phyloP scores from a whole-genome alignment of 2,888 invertebrate genomes.

The Ophonus ardosiacus region DNA sequence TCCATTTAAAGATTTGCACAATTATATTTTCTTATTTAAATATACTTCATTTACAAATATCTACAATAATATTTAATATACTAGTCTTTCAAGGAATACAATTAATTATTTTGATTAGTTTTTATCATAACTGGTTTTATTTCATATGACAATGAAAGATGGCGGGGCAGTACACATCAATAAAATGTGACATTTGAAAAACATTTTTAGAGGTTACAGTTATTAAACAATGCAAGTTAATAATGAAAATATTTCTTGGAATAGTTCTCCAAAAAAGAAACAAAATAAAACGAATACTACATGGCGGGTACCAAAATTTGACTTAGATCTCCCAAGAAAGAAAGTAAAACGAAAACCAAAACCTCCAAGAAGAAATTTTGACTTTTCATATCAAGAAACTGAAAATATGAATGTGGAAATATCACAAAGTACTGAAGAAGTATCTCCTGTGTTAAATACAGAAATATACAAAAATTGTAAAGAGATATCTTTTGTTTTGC shows the following conservation, averaged over 20 bases:
- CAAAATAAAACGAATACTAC: neutral
- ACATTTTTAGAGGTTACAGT: slow-evolving; percentile 5
- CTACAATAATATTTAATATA: neutral
- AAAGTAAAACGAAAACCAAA: slow-evolving; percentile 1
- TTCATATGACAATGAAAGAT: neutral
- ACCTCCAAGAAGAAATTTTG: slow-evolving; percentile 17
- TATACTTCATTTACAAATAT: neutral
- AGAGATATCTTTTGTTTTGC: slow-evolving; percentile 24
- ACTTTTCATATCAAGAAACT: neutral
- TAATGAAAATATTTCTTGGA: slow-evolving; percentile 42
- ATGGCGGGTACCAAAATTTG: slow-evolving; percentile 9
- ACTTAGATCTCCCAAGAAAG: neutral
- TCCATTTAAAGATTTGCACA: neutral
- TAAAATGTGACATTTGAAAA: neutral
- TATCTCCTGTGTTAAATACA: slow-evolving; percentile 27
- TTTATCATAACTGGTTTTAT: neutral
- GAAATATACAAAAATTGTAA: neutral
- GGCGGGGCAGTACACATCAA: neutral
- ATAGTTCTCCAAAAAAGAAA: slow-evolving; percentile 15
- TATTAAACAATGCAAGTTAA: slow-evolving; percentile 2
- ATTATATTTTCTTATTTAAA: neutral
- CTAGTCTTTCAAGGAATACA: neutral
- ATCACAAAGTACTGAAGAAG: slow-evolving; percentile 1
- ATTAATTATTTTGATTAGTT: neutral
- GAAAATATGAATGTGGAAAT: neutral